These are phyloP conservation scores for Sylvicapra grimmia DNA, from an alignment of 2,113 vertebrate species.

Conservation along the genomic window DNA sequence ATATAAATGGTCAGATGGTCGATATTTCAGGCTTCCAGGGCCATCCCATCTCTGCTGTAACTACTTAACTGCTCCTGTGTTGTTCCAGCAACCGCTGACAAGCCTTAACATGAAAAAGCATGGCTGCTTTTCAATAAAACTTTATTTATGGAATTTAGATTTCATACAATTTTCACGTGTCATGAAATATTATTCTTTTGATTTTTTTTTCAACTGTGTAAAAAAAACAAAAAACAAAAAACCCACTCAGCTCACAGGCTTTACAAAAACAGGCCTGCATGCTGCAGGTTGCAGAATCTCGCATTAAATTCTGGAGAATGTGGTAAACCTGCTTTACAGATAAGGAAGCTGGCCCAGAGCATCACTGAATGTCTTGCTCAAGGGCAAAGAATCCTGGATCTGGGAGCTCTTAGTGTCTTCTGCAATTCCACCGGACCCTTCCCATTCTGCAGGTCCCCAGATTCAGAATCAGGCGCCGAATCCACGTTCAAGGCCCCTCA, in stretches of 20 bases:
- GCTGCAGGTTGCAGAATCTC: not conserved
- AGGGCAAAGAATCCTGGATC: not conserved
- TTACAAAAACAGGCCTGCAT: not conserved
- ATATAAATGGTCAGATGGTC: not conserved
- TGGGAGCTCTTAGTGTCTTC: not conserved
- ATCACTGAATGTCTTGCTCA: rapidly evolving
- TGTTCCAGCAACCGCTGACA: rapidly evolving
- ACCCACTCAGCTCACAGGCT: not conserved
- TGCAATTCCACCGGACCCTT: too few species aligned
- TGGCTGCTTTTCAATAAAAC: not conserved
- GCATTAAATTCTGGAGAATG: not conserved
- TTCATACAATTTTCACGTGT: not conserved
- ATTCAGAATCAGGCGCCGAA: rapidly evolving
- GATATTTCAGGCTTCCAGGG: not conserved
- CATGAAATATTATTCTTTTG: not conserved
- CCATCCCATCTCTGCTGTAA: not conserved
- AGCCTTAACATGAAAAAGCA: not conserved
- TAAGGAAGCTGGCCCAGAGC: not conserved
- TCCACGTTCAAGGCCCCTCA: rapidly evolving
- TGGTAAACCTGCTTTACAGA: not conserved
- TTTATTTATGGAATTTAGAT: constrained; percentile 14
- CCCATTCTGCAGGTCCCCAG: not conserved
- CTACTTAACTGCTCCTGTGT: not conserved
- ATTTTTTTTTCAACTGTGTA: not conserved
- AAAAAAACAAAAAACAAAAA: not conserved